A percentile compares a stretch with the other conserved stretches of the same genome.
Evolutionary conservation across 2,888 invertebrate species (phyloP).

Genomic region (Rhagium mordax): DNA sequence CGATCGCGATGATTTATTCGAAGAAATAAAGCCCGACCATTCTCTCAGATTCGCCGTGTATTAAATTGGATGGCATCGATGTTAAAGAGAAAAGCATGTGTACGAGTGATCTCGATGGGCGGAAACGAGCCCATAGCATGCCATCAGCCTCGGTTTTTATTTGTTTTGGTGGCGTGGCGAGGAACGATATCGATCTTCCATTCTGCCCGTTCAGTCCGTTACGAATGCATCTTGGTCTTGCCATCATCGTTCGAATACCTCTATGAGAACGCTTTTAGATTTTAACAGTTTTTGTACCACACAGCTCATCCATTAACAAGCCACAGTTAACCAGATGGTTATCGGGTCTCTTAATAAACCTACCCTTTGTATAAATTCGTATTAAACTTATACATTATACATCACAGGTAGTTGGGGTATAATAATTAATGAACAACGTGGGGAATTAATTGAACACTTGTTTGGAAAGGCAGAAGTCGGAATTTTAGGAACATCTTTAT

Average conservation of each 20-base stretch:
- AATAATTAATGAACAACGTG: constrained; percentile 37
- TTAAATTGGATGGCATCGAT: constrained; percentile 12
- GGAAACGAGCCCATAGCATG: constrained; percentile 50
- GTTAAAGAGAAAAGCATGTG: constrained; percentile 28
- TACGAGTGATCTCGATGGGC: constrained; percentile 48
- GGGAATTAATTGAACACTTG: constrained; percentile 39
- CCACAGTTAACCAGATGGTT: constrained; percentile 37
- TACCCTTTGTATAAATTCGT: constrained; percentile 36
- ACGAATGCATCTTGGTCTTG: constrained; percentile 45
- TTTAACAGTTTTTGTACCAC: constrained; percentile 34
- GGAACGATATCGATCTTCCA: constrained; percentile 38
- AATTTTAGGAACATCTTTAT: constrained; percentile 14
- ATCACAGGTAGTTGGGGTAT: constrained; percentile 2
- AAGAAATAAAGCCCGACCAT: too few relatives aligned
- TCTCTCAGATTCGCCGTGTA: background rate
- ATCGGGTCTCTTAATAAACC: constrained; percentile 39
- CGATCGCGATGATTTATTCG: too few relatives aligned
- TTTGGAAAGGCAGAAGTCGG: constrained; percentile 16
- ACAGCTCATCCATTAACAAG: constrained; percentile 40
- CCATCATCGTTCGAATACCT: constrained; percentile 31
- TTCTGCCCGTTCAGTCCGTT: constrained; percentile 43
- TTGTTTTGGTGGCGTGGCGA: constrained; percentile 45
- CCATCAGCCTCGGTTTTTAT: constrained; percentile 46
- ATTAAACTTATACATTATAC: constrained; percentile 25
- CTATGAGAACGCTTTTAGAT: constrained; percentile 37